Percentiles rank a stretch among this genome's conserved stretches.
Conservation (phyloP, 2,888 invertebrate genomes). For the Spodoptera exigua region DNA sequence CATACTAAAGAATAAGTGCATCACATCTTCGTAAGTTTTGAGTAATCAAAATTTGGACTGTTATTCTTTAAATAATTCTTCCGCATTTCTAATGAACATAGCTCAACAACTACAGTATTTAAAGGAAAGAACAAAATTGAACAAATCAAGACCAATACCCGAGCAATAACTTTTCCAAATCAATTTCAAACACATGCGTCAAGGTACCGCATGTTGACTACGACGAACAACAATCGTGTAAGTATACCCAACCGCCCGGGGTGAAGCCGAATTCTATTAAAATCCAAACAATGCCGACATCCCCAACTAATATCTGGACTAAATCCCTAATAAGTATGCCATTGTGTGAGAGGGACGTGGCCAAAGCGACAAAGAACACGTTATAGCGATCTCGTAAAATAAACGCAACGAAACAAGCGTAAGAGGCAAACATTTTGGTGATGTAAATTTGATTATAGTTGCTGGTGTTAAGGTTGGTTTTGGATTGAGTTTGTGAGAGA, state of each 20-base stretch:
- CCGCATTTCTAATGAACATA: constrained; percentile 24
- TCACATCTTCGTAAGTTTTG: not conserved
- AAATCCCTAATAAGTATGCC: constrained; percentile 90
- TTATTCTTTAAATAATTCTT: not conserved
- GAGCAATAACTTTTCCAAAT: constrained; percentile 59
- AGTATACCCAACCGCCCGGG: constrained; percentile 83
- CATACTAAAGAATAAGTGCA: no score
- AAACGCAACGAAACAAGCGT: constrained; percentile 31
- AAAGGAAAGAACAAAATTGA: constrained; percentile 52
- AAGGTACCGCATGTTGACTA: constrained; percentile 65
- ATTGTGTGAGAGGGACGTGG: constrained; percentile 89
- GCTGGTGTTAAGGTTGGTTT: constrained; percentile 33
- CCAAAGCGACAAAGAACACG: constrained; percentile 88
- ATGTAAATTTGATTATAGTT: constrained; percentile 49
- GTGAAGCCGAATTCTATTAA: constrained; percentile 87
- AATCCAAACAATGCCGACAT: constrained; percentile 88
- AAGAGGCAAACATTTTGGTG: constrained; percentile 12
- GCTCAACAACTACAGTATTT: constrained; percentile 2
- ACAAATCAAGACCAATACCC: constrained; percentile 58
- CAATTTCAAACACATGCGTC: constrained; percentile 75
- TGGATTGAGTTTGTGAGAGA: constrained; percentile 46
- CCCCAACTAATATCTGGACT: constrained; percentile 90
- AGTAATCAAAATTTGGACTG: not conserved
- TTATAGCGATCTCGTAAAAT: constrained; percentile 84
- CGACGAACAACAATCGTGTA: constrained; percentile 60